Conservation (phyloP, 1,140 invertebrate species). For the Aphidius gifuensis region DNA sequence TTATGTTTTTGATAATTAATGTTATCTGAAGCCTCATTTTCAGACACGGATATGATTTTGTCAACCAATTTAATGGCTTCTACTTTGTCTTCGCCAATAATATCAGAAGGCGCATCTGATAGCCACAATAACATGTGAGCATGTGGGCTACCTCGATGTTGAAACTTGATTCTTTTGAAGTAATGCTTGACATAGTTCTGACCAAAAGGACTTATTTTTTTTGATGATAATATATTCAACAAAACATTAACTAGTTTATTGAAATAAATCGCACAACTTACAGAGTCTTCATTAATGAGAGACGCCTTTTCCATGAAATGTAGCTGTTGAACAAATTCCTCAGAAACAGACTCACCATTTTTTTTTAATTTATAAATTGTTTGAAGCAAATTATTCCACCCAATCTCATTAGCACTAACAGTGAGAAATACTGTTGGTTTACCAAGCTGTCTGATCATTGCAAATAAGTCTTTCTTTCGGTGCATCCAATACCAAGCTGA, state of each 20-base stretch:
- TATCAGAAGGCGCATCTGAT: conserved; percentile 35
- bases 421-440: conserved; percentile 37
- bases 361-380: conserved; percentile 42
- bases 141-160: conserved; percentile 43
- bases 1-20: conserved; percentile 31
- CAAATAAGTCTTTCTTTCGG: conserved; percentile 46
- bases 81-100: conserved; percentile 22
- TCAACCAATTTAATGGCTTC: conserved; percentile 23
- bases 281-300: conserved; percentile 48
- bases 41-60: conserved; percentile 27
- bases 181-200: conserved; percentile 35
- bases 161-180: conserved; percentile 44
- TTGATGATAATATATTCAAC: conserved; percentile 28
- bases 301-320: conserved; percentile 33
- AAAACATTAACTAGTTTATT: conserved; percentile 41
- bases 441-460: conserved; percentile 38
- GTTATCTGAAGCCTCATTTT: conserved; percentile 30
- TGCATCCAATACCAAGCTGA: conserved; percentile 35
- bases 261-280: conserved; percentile 49
- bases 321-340: conserved; percentile 28
- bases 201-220: conserved; percentile 32
- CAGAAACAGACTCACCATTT: conserved; percentile 30
- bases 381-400: conserved; percentile 43
- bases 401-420: conserved; percentile 38
- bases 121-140: conserved; percentile 42